phyloP scores from a whole-genome alignment of 1,140 invertebrate species.

The Calephelis virginiensis region DNA sequence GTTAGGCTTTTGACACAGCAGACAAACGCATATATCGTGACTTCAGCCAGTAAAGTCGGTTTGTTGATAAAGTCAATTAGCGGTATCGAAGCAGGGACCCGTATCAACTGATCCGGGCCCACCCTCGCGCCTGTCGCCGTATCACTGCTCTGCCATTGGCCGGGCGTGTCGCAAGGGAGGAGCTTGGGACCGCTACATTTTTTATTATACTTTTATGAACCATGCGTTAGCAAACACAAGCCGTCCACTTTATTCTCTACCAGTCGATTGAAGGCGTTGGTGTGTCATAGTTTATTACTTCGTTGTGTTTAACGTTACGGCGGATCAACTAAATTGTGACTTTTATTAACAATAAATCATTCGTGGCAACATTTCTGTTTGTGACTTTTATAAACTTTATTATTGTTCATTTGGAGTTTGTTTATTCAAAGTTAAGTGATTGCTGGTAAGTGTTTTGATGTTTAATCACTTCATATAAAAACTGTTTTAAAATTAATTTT shows the following conservation, averaged over 20 bases:
- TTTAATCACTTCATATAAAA: constrained; percentile 25
- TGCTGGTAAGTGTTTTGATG: constrained; percentile 46
- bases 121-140: constrained; percentile 56
- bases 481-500: constrained; percentile 5
- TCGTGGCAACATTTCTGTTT: constrained; percentile 47
- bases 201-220: constrained; percentile 62
- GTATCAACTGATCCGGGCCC: constrained; percentile 68
- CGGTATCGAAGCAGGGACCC: constrained; percentile 72
- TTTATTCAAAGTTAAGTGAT: constrained; percentile 35
- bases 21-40: constrained; percentile 76
- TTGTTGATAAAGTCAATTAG: constrained; percentile 78
- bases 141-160: constrained; percentile 58
- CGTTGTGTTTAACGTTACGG: constrained; percentile 55
- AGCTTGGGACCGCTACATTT: constrained; percentile 60
- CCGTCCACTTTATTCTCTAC: constrained; percentile 63
- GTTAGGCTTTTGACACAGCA: constrained; percentile 74
- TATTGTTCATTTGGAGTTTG: constrained; percentile 37
- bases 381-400: constrained; percentile 40
- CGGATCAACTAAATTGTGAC: constrained; percentile 63
- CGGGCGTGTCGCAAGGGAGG: constrained; percentile 58
- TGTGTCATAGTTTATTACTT: constrained; percentile 73
- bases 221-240: constrained; percentile 61
- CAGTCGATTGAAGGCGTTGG: constrained; percentile 72
- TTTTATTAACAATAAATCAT: constrained; percentile 56
- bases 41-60: constrained; percentile 72